These are phyloP conservation scores for Dinomys branickii DNA, from an alignment of 2,113 vertebrate species.

Conservation along the genomic window DNA sequence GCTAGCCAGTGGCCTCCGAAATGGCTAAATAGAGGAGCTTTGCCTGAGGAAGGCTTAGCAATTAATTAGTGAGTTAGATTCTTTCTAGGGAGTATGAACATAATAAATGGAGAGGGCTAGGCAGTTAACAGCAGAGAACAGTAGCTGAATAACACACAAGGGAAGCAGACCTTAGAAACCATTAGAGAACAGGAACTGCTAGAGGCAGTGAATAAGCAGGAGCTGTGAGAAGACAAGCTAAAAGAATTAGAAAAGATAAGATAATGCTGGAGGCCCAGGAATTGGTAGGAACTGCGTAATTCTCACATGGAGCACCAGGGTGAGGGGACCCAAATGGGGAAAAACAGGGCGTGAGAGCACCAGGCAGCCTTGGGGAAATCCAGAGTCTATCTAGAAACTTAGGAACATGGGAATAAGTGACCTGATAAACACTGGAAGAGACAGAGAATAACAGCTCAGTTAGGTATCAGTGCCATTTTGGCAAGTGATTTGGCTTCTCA, in stretches of 20 bases:
- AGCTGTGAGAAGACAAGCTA: background rate
- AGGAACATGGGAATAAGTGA: background rate
- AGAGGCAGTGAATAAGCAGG: background rate
- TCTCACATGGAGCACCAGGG: background rate
- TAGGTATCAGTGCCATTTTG: background rate
- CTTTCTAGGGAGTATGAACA: slow-evolving; percentile 13
- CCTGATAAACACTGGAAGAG: background rate
- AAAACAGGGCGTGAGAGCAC: background rate
- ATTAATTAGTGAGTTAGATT: background rate
- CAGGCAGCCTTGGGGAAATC: background rate
- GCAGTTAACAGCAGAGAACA: background rate
- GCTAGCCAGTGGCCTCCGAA: background rate
- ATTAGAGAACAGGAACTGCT: background rate
- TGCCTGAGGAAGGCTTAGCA: slow-evolving; percentile 28
- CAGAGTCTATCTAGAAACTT: slow-evolving; percentile 17
- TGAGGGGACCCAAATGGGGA: background rate
- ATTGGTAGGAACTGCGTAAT: background rate
- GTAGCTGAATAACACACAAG: background rate
- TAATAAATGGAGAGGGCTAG: background rate
- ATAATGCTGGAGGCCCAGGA: background rate
- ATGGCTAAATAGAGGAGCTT: background rate
- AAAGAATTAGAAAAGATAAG: slow-evolving; percentile 4
- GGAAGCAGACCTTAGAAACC: background rate
- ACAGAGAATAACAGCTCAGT: background rate
- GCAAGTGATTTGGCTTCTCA: background rate